Evolutionary conservation across 2,113 vertebrate species (phyloP).

Genomic region (Brachyhypopomus gauderio): DNA sequence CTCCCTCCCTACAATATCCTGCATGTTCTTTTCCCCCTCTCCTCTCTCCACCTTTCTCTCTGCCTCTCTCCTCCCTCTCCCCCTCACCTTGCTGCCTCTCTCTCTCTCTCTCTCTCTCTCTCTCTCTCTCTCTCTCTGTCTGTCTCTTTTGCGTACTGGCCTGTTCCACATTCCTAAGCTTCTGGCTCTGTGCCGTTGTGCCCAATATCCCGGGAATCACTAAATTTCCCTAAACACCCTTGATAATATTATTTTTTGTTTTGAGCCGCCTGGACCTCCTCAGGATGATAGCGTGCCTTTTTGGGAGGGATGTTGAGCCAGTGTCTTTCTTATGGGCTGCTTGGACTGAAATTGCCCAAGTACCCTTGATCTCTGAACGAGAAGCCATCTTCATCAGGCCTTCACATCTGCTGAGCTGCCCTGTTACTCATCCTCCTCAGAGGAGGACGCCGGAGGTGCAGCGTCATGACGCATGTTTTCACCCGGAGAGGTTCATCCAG

Average conservation of each 20-base stretch:
- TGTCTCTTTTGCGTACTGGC: not conserved
- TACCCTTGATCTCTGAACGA: constrained; percentile 2
- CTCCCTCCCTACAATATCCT: constrained; percentile 3
- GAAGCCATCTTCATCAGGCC: not conserved
- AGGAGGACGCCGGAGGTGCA: not conserved
- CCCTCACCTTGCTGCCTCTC: constrained; percentile 57
- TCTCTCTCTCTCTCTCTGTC: constrained; percentile 1
- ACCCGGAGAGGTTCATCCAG: not conserved
- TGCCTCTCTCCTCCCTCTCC: constrained; percentile 44
- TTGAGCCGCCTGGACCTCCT: constrained; percentile 22
- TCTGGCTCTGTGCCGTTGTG: constrained; percentile 13
- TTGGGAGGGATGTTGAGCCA: not conserved
- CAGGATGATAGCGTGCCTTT: not conserved
- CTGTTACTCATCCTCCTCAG: not conserved
- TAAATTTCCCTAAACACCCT: not conserved
- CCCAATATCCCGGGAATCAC: constrained; percentile 1
- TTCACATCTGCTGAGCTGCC: not conserved
- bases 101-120: constrained; percentile 47
- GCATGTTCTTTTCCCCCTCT: constrained; percentile 2
- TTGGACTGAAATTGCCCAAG: constrained; percentile 7
- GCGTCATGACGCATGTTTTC: not conserved
- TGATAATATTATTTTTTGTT: not conserved
- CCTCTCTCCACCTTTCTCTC: constrained; percentile 47
- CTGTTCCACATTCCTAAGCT: constrained; percentile 6
- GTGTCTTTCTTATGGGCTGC: not conserved